Base-by-base conservation (phyloP, 2,888 invertebrate species). In the Epinotia nisella region DNA sequence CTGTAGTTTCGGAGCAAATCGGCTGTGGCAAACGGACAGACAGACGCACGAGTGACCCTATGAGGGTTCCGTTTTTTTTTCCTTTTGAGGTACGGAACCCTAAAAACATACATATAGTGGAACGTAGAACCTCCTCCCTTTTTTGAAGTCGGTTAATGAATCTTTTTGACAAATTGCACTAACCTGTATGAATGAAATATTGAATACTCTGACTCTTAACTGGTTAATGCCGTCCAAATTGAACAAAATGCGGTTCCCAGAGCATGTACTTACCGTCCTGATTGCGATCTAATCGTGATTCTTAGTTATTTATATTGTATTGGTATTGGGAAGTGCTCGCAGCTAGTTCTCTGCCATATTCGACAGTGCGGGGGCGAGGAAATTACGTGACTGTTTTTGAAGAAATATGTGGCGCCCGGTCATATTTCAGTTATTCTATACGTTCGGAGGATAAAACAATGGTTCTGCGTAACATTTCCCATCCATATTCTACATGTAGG, bases 231-330 rank as follows among this genome's bases (percentile, higher is more conserved):
- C 61, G 35, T 68, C 67, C 67, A 71, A 15, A 45, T n/a, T 56
- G n/a, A 45, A 68, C 62, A 69, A 56, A 73, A 39, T 58, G 58
- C 58, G 56, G n/a, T 73, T 24, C 41, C 45, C 49, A 56, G 24
- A 59, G 15, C 60, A 45, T 51, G 64, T 64, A 69, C 62, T 73
- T 69, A 59, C 15, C 3, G 39, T 24, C 64, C 73, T 53, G 69
- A 73, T 73, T 73, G 7, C 68, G 24, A 73, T 73, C 73, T 11
- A n/a, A 41, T 58, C 73, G 73, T 73, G 73, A 69, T 64, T 58
- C 62, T 9, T 29, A 55, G 72, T 56, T 62, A 56, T 60, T 60
- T 60, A 45, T 45, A 71, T 66, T 49, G 21, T 62, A 64, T 59
- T 73, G 45, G 60, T 56, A 62, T 41, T 61, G 67, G 35, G 51